Evolutionary conservation across 35 echinoderm and acorn worm genomes (phyloP).

Genomic region (Apostichopus japonicus): DNA sequence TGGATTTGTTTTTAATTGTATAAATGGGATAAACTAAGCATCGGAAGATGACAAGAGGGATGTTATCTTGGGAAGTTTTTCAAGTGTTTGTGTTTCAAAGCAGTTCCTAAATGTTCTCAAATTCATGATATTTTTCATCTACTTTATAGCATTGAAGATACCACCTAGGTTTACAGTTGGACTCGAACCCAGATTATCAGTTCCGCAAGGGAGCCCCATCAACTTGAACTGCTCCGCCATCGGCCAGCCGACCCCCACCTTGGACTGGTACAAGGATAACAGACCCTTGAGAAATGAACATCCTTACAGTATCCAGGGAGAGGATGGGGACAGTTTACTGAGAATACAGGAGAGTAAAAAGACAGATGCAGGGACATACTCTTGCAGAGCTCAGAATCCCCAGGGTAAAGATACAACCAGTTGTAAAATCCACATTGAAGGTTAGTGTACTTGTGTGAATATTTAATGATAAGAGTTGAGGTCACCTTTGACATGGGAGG

Average conservation of each 20-base stretch:
- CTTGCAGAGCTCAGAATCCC: constrained; percentile 77
- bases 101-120: too few species aligned
- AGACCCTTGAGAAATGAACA: constrained; percentile 59
- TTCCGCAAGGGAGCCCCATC: constrained; percentile 51
- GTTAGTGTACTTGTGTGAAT: constrained; percentile 16
- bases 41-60: too few species aligned
- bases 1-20: too few species aligned
- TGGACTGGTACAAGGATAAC: constrained; percentile 92
- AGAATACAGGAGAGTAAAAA: constrained; percentile 67
- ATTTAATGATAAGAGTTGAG: too few species aligned
- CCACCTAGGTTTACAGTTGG: constrained; percentile 54
- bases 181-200: constrained; percentile 24
- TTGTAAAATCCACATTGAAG: constrained; percentile 76
- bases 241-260: constrained; percentile 76
- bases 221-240: constrained; percentile 68
- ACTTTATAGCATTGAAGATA: constrained; percentile 30
- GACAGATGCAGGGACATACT: constrained; percentile 71
- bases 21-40: too few species aligned
- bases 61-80: too few species aligned
- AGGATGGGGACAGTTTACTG: constrained; percentile 71
- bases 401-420: constrained; percentile 70
- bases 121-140: background rate
- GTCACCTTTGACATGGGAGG: too few species aligned
- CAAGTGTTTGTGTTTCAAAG: too few species aligned
- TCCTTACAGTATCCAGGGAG: constrained; percentile 59